Base-by-base conservation (phyloP, 1,140 invertebrate species). In the Gryon sp. region DNA sequence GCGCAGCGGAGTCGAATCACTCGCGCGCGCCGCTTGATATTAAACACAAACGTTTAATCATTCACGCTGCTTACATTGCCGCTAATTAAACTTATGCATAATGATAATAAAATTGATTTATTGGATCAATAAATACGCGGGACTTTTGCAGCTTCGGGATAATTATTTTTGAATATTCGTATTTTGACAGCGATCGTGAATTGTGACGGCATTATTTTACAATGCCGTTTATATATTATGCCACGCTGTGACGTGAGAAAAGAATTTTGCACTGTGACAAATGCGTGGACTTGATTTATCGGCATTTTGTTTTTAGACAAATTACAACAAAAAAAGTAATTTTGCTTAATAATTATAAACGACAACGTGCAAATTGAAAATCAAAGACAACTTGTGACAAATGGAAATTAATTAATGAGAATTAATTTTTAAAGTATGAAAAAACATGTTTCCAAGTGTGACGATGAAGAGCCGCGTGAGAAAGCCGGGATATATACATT, bases 101-200 rank as follows among this genome's bases (percentile, higher is more conserved):
- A 68, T 68, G 63, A 76, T 76, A 69, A 76, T 69, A 76, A 69
- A 76, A 76, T 63, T 76, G 73, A 76, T 69, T 76, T 76, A 76
- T 76, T 32, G 63, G 50, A 62, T 63, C 63, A 57, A 76, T 76
- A 76, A 76, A 76, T 63, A 76, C 57, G 41, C 57, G 18, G 34
- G 72, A 76, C 63, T 63, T 57, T 63, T 63, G 22, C 63, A 41
- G 34, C 48, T 30, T 26, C 28, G 19, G n/a, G 18, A 68, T 68
- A 75, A 68, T 75, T 75, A 75, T 75, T 75, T 68, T 53, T 48
- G 55, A 38, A 43, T 50, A 41, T 34, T 34, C 18, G 11, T 69
- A 68, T 68, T 76, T 75, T 75, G 72, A 66, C 72, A 62, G 55
- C 55, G 55, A 41, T 62, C 62, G 43, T 66, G 60, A 60, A 74